Evolutionary conservation across 1,140 invertebrate genomes (phyloP).

Genomic region (Zaprionus capensis): DNA sequence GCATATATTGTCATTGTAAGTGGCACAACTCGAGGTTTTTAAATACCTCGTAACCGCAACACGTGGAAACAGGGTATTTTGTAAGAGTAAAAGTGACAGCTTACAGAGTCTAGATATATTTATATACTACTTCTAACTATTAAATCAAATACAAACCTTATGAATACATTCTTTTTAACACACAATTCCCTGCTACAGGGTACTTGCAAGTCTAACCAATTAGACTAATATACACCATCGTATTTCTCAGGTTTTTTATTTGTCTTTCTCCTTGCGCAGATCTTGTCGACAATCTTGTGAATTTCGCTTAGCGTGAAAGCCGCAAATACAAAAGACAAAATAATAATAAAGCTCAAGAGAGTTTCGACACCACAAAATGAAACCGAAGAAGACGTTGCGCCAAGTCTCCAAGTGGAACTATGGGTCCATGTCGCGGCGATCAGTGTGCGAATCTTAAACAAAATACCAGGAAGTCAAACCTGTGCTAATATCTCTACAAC

Average conservation of each 20-base stretch:
- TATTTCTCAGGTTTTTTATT: constrained; percentile 31
- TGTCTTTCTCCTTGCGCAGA: constrained; percentile 31
- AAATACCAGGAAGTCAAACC: constrained; percentile 38
- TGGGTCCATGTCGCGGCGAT: constrained; percentile 16
- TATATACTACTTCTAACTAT: background rate
- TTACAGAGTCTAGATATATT: background rate
- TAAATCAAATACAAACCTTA: background rate
- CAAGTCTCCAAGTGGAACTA: constrained; percentile 27
- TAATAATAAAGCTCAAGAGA: constrained; percentile 31
- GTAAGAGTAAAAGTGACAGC: background rate
- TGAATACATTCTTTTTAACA: background rate
- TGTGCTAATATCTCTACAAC: constrained; percentile 41
- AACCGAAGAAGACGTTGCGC: constrained; percentile 30
- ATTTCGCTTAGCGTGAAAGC: constrained; percentile 50
- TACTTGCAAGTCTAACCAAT: background rate
- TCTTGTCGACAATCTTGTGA: constrained; percentile 30
- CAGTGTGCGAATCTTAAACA: constrained; percentile 1
- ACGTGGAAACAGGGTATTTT: background rate
- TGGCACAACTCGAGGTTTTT: background rate
- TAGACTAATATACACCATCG: background rate
- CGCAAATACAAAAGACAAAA: constrained; percentile 33
- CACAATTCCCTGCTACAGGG: background rate
- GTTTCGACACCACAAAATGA: constrained; percentile 28
- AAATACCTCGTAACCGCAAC: background rate
- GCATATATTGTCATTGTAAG: background rate